Percentiles rank a stretch among this genome's conserved stretches.
These are phyloP conservation scores for Aurelia aurita DNA, from an alignment of 30 jellyfish, hydroid and myxozoan genomes.

Conservation along the genomic window DNA sequence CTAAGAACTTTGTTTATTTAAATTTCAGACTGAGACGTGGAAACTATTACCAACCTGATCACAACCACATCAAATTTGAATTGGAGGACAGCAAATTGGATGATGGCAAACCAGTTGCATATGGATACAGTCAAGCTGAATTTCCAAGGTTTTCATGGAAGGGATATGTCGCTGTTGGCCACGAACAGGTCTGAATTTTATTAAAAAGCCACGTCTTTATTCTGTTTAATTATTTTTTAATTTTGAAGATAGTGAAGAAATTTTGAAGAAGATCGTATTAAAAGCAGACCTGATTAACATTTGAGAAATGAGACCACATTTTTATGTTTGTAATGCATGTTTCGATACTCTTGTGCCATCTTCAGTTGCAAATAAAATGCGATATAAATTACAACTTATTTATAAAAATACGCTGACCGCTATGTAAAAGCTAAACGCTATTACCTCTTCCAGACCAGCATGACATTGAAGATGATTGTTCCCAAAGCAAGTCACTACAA, in stretches of 20 bases:
- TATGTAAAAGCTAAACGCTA: neutral
- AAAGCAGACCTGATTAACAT: no score
- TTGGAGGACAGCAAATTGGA: constrained; percentile 58
- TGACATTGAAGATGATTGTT: constrained; percentile 37
- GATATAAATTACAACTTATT: neutral
- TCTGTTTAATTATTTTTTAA: no score
- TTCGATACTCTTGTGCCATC: no score
- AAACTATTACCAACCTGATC: constrained; percentile 55
- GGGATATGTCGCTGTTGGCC: constrained; percentile 87
- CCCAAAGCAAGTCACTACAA: constrained; percentile 56
- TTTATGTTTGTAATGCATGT: no score
- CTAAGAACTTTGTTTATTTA: neutral
- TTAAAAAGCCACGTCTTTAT: no score
- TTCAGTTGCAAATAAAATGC: no score
- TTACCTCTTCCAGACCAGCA: constrained; percentile 18
- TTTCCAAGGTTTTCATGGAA: constrained; percentile 84
- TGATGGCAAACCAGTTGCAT: constrained; percentile 69
- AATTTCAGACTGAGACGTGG: constrained; percentile 56
- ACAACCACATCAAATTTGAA: constrained; percentile 70
- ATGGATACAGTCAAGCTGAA: constrained; percentile 72
- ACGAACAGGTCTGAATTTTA: constrained; percentile 78
- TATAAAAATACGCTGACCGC: neutral
- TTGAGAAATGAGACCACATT: no score
- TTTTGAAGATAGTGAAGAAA: no score
- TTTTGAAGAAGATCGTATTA: no score